phyloP scores from a whole-genome alignment of 2,797 vertebrate genomes.

The Synanceia verrucosa region DNA sequence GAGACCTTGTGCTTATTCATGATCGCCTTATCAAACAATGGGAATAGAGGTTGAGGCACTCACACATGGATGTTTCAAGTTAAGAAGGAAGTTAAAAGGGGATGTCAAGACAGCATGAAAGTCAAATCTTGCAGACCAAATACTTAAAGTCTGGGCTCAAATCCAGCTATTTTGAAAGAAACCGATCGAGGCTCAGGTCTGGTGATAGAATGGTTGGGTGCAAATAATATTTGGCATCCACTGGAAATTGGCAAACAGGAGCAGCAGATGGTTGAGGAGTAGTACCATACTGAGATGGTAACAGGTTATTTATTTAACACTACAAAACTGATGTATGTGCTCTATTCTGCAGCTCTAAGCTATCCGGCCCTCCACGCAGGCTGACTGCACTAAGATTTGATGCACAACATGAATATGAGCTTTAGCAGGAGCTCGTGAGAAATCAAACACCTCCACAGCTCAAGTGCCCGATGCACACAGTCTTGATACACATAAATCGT shows the following conservation, averaged over 20 bases:
- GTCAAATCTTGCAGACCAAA: background rate
- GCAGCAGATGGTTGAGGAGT: constrained; percentile 55
- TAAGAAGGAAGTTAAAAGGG: background rate
- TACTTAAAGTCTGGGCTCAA: background rate
- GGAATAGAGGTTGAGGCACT: background rate
- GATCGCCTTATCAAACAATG: background rate
- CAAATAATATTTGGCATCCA: constrained; percentile 22
- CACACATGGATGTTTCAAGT: background rate
- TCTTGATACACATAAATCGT: constrained; percentile 14
- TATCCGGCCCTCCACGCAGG: background rate
- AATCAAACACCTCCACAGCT: constrained; percentile 4
- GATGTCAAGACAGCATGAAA: background rate
- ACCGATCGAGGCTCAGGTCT: constrained; percentile 1
- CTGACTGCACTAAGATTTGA: background rate
- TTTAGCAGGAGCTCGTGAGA: constrained; percentile 3
- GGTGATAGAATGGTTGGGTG: constrained; percentile 8
- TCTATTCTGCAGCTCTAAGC: constrained; percentile 15
- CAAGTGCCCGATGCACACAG: constrained; percentile 5
- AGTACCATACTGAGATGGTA: constrained; percentile 26
- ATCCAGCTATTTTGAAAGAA: background rate
- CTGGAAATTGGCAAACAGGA: constrained; percentile 40
- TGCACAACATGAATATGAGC: constrained; percentile 14
- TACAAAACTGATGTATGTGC: constrained; percentile 7
- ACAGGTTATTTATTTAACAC: constrained; percentile 51
- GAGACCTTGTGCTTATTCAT: background rate